Evolutionary conservation across 2,113 vertebrate genomes (phyloP).

Genomic region (Meriones unguiculatus): DNA sequence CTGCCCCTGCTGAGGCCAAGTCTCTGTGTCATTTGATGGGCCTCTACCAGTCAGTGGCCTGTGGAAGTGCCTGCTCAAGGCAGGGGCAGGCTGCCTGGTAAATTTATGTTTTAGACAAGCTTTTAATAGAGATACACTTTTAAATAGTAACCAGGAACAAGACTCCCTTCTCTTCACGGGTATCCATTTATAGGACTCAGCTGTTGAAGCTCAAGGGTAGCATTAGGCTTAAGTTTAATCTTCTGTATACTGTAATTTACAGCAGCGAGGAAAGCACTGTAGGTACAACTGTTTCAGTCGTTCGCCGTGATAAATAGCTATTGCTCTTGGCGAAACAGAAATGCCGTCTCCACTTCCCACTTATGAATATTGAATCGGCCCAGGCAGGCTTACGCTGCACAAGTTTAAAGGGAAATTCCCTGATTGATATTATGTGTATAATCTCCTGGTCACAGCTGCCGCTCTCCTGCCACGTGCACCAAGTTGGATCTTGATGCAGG

Average conservation of each 20-base stretch:
- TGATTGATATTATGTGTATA: background rate
- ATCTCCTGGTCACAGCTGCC: conserved; percentile 6
- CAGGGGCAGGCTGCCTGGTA: conserved; percentile 54
- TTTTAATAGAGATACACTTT: conserved; percentile 85
- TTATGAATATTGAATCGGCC: conserved; percentile 80
- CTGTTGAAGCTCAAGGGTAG: conserved; percentile 85
- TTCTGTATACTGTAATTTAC: conserved; percentile 85
- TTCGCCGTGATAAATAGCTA: conserved; percentile 73
- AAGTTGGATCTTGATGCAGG: background rate
- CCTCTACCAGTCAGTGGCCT: background rate
- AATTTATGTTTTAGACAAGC: conserved; percentile 82
- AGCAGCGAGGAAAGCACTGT: conserved; percentile 70
- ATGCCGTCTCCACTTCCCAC: conserved; percentile 67
- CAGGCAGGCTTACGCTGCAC: conserved; percentile 44
- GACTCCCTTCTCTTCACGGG: conserved; percentile 79
- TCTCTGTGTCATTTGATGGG: background rate
- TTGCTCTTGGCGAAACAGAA: conserved; percentile 73
- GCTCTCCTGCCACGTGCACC: background rate
- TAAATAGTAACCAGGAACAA: conserved; percentile 85
- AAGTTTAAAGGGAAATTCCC: conserved; percentile 68
- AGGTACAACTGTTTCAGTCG: conserved; percentile 74
- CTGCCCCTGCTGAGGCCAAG: conserved; percentile 26
- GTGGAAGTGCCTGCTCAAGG: conserved; percentile 33
- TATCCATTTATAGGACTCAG: conserved; percentile 88
- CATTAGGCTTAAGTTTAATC: conserved; percentile 88